phyloP scores from a whole-genome alignment of 2,113 vertebrate species.

The Odontophorus gujanensis region DNA sequence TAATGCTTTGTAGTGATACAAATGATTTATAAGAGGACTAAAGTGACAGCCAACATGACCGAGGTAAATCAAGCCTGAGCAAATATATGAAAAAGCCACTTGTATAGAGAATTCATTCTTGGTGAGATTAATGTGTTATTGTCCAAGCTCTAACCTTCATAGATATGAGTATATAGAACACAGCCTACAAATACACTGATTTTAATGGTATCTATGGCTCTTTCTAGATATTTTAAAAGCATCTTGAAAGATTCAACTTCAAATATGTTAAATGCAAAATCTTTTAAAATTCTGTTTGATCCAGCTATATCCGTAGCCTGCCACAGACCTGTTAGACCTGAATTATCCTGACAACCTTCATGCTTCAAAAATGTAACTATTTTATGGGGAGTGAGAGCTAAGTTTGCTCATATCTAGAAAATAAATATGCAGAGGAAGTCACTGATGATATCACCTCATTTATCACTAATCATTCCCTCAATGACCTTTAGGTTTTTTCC shows the following conservation, averaged over 20 bases:
- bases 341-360: not conserved
- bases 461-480: not conserved
- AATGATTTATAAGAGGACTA: not conserved
- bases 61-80: not conserved
- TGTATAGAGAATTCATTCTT: not conserved
- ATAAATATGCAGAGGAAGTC: not conserved
- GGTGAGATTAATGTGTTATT: not conserved
- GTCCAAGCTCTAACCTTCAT: not conserved
- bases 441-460: not conserved
- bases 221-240: not conserved
- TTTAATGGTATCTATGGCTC: not conserved
- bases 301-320: not conserved
- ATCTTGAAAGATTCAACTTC: not conserved
- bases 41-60: not conserved
- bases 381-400: not conserved
- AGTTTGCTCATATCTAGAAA: not conserved
- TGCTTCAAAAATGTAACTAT: not conserved
- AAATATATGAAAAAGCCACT: not conserved
- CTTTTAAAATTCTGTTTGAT: constrained; percentile 24
- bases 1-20: not conserved
- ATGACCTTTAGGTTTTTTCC: not conserved
- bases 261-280: not conserved
- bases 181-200: not conserved
- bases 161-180: not conserved
- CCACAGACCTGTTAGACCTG: not conserved